phyloP scores from a whole-genome alignment of 2,113 vertebrate species.

The Takifugu flavidus region DNA sequence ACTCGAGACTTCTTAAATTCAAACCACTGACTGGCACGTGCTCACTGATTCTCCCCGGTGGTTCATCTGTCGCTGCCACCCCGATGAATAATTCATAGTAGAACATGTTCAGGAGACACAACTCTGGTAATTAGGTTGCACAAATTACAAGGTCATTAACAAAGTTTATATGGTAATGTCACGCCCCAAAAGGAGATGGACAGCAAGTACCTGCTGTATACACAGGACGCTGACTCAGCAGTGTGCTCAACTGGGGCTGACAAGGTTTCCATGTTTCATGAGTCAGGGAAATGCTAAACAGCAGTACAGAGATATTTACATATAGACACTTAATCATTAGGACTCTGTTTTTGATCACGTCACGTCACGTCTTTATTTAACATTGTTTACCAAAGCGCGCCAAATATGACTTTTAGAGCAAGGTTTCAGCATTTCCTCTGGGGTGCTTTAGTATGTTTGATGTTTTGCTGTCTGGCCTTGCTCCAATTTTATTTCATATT shows the following conservation, averaged over 20 bases:
- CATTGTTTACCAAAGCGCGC: neutral
- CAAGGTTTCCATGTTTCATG: slow-evolving; percentile 59
- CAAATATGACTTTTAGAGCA: neutral
- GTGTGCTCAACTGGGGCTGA: slow-evolving; percentile 59
- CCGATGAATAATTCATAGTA: slow-evolving; percentile 70
- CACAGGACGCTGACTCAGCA: slow-evolving; percentile 71
- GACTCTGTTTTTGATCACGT: slow-evolving; percentile 26
- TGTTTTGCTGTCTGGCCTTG: neutral
- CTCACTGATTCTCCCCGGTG: slow-evolving; percentile 14
- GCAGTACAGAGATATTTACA: slow-evolving; percentile 53
- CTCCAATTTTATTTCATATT: neutral
- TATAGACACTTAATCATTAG: slow-evolving; percentile 29
- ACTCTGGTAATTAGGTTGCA: slow-evolving; percentile 69
- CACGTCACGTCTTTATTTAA: slow-evolving; percentile 15
- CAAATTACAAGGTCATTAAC: slow-evolving; percentile 78
- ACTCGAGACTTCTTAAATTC: neutral
- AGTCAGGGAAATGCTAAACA: slow-evolving; percentile 72
- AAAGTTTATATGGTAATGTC: slow-evolving; percentile 74
- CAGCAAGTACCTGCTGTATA: slow-evolving; percentile 38
- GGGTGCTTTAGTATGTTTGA: neutral
- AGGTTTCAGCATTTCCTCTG: too few species aligned
- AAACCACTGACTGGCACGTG: slow-evolving; percentile 5
- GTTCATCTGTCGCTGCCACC: slow-evolving; percentile 20
- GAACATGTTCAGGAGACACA: slow-evolving; percentile 54
- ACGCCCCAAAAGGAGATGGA: slow-evolving; percentile 51